Evolutionary conservation across 2,888 invertebrate species (phyloP).

Genomic region (Ellobium chinense): DNA sequence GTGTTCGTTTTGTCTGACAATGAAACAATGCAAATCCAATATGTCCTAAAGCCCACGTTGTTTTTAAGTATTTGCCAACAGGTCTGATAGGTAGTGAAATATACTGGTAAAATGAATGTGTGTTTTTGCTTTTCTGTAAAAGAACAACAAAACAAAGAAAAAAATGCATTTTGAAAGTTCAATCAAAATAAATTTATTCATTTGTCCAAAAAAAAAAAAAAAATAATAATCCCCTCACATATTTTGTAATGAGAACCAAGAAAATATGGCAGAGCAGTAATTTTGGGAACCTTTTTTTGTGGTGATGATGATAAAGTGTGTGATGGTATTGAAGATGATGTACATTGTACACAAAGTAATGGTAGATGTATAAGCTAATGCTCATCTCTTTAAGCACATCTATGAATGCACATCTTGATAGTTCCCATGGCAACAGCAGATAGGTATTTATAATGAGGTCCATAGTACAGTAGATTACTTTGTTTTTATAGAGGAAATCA

Average conservation of each 20-base stretch:
- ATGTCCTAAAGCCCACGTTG: no score
- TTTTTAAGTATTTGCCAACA: no score
- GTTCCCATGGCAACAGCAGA: no score
- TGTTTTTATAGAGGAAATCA: no score
- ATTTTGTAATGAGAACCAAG: constrained; percentile 19
- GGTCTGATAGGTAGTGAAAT: no score
- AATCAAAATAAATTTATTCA: constrained; percentile 41
- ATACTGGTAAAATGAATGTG: no score
- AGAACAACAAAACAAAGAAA: background rate
- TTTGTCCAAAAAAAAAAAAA: constrained; percentile 15
- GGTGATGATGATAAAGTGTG: background rate
- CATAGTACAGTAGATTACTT: no score
- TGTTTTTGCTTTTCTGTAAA: no score
- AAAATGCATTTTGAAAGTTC: background rate
- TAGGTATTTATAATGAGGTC: no score
- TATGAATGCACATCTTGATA: no score
- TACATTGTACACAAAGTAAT: constrained; percentile 12
- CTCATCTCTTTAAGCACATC: background rate
- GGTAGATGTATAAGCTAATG: background rate
- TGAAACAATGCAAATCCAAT: no score
- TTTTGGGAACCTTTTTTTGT: background rate
- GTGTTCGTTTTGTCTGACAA: no score
- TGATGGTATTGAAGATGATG: background rate
- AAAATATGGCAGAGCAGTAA: constrained; percentile 36
- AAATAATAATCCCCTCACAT: constrained; percentile 4